phyloP scores from a whole-genome alignment of 2,113 vertebrate species.

The Neolamprologus hecqui region DNA sequence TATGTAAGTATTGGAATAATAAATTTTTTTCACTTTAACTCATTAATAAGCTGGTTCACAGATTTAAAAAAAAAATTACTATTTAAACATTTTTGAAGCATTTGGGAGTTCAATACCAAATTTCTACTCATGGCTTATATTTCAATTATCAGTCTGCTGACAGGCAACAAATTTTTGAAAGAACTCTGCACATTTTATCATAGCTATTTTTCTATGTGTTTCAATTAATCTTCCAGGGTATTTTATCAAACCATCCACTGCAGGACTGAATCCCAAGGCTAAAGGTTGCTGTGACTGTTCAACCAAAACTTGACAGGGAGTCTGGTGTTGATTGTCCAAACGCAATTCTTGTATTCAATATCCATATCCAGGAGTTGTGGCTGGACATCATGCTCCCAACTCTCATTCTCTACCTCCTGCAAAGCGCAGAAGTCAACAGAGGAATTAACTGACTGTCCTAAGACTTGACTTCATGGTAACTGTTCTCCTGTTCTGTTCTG shows the following conservation, averaged over 20 bases:
- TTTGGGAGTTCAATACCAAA: not conserved
- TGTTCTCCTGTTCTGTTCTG: not conserved
- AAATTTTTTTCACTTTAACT: not conserved
- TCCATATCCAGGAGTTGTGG: conserved; percentile 73
- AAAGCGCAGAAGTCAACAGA: not conserved
- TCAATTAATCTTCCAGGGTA: not conserved
- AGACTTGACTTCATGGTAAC: not conserved
- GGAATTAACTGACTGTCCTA: not conserved
- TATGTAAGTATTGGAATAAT: conserved; percentile 45
- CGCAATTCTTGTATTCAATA: conserved; percentile 72
- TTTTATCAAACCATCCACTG: not conserved
- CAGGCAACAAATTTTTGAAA: not conserved
- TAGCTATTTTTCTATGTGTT: not conserved
- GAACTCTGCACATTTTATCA: not conserved
- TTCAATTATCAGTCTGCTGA: not conserved
- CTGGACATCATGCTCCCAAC: conserved; percentile 71
- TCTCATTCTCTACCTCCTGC: conserved; percentile 5
- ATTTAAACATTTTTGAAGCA: not conserved
- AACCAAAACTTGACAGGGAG: conserved; percentile 36
- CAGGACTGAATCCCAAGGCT: not conserved
- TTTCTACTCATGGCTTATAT: not conserved
- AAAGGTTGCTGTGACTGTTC: not conserved
- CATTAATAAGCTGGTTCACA: not conserved
- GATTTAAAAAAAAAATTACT: rapidly evolving
- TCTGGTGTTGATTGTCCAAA: conserved; percentile 81